A percentile compares a stretch with the other conserved stretches of the same genome.
phyloP scores from a whole-genome alignment of 2,113 vertebrate genomes.

The Hydrolagus affinis region DNA sequence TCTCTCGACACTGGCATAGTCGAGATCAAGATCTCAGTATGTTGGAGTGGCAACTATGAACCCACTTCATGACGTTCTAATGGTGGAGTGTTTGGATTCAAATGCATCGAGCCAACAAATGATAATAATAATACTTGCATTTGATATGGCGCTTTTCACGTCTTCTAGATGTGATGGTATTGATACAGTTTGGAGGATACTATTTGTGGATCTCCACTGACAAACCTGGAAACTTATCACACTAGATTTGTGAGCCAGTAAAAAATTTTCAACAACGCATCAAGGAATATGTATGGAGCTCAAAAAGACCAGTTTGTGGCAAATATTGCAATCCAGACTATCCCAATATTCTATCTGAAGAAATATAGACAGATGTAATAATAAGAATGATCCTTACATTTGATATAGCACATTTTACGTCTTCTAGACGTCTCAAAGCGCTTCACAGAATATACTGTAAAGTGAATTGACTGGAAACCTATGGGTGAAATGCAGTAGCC shows the following conservation, averaged over 20 bases:
- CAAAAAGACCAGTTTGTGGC: neutral
- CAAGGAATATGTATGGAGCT: neutral
- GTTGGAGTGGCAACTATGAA: neutral
- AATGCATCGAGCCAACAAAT: neutral
- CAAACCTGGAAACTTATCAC: neutral
- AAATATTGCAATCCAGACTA: neutral
- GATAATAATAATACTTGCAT: no score
- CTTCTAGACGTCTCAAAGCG: no score
- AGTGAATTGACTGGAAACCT: no score
- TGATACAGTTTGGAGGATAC: neutral
- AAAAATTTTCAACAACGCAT: neutral
- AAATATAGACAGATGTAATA: neutral
- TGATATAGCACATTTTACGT: no score
- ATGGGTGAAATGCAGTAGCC: no score
- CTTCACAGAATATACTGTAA: no score
- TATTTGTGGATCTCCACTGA: neutral
- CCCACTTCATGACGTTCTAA: neutral
- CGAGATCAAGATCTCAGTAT: neutral
- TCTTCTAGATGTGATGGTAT: no score
- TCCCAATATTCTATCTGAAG: neutral
- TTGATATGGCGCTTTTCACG: no score
- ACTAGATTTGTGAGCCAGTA: neutral
- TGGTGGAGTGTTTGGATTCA: neutral
- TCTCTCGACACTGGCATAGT: neutral
- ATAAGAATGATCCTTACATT: no score